Percentiles rank a stretch among this genome's conserved stretches.
Conservation (phyloP, 2,888 invertebrate species). For the Phrixothrix hirtus region DNA sequence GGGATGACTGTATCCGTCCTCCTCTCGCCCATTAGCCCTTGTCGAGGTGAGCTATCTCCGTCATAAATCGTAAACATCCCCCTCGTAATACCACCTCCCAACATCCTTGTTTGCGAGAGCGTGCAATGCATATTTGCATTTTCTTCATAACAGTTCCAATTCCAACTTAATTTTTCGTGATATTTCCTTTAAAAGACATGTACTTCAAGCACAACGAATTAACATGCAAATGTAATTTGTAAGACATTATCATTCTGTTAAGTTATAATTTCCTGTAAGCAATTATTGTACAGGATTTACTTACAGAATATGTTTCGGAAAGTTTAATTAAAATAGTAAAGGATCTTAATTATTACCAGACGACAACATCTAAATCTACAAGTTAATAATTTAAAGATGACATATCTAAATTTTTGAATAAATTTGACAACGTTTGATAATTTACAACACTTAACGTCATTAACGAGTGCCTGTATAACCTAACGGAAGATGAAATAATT, state of each 20-base stretch:
- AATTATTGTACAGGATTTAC: background rate
- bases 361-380: too few species aligned
- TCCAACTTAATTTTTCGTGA: slow-evolving; percentile 7
- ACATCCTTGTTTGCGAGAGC: slow-evolving; percentile 33
- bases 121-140: slow-evolving; percentile 40
- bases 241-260: background rate
- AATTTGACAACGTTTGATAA: too few species aligned
- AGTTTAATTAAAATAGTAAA: too few species aligned
- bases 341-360: too few species aligned
- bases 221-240: background rate
- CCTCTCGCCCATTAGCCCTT: slow-evolving; percentile 45
- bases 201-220: background rate
- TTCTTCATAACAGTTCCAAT: slow-evolving; percentile 17
- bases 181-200: background rate
- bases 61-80: slow-evolving; percentile 54
- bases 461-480: too few species aligned
- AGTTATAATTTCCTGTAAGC: background rate
- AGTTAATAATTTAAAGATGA: too few species aligned
- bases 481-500: too few species aligned
- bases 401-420: too few species aligned
- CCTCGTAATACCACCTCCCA: slow-evolving; percentile 36
- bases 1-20: slow-evolving; percentile 47
- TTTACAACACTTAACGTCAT: too few species aligned
- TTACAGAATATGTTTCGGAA: too few species aligned
- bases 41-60: slow-evolving; percentile 39